Base-by-base conservation (phyloP, 37 sponge, comb jelly and placozoan species). In the Agelas oroides region DNA sequence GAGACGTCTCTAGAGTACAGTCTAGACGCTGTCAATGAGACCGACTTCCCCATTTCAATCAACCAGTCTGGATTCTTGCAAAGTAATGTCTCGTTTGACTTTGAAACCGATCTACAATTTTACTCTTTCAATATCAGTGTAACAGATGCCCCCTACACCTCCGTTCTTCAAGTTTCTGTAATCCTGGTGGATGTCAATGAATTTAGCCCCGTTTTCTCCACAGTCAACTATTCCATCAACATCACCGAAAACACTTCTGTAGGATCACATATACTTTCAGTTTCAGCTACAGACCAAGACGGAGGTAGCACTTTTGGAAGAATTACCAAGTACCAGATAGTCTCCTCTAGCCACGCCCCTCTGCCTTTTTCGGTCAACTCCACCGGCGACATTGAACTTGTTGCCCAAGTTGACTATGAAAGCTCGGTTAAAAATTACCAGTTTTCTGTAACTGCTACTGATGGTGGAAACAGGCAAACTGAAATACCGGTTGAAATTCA, bases 321-420 rank as follows among this genome's bases (percentile, higher is more conserved):
- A 25, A 54, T 90, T 23, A 59, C 69, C 0, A 57, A 75, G 15
- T 84, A 71, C 34, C 61, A 23, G 24, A 59, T 73, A 40, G 46
- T 61, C 31, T 61, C 65, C 1, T 33, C 55, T 2, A 27, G 55
- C 23, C 35, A 61, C 1, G 18, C 6, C 32, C 64, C 55, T 52
- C 55, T 67, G 19, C 89, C 89, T 32, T 90, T 90, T 57, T 8
- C 31, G 40, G 70, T 90, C 19, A 34, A 20, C 54, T 27, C 60
- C 17, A 15, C 30, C 41, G 91, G 91, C 24, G 75, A 35, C 1
- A 59, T 90, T 21, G 41, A 78, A 53, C 46, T 84, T 0, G 32
- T 67, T 53, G 37, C 78, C 20, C 67, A 20, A 8, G 21, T 90
- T n/a, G 84, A 89, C 66, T 89, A 79, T 66, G 91, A 90, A 53